Base-by-base conservation (phyloP, 2,797 vertebrate genomes). In the Xiphorhynchus erythropygius region DNA sequence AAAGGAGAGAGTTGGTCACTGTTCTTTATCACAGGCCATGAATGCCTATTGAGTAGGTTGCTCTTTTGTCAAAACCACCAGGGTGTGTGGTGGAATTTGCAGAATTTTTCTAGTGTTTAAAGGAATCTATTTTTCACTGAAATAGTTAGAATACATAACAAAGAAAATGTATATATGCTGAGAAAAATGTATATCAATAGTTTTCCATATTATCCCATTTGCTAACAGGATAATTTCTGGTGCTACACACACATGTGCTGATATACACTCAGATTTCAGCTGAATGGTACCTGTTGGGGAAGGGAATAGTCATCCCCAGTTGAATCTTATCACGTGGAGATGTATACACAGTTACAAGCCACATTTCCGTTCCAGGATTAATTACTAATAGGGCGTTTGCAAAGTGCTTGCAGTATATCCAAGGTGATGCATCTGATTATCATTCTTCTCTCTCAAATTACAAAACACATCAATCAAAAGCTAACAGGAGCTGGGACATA, bases 401-500 rank as follows among this genome's bases (percentile, higher is more conserved):
- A 56, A 14, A 13, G 59, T 32, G 25, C 64, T 56, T 74, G 49
- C 73, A 46, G 3, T 42, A 41, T 53, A 78, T 35, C 88, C 24
- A 46, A 86, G 47, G 76, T 42, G 71, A 64, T 70, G 56, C 5
- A 2, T 83, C 76, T 11, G 2, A 21, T 93, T 83, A 77, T 60
- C 27, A 13, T 83, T 84, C 78, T 70, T 69, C 85, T 79, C 56
- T 81, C 87, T 90, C 55, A 49, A 39, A 93, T 78, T 89, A 81
- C 93, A 91, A 86, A 93, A 68, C 46, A 30, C 17, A 75, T 87
- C 91, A 89, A 67, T 84, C 91, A 94, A 64, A 90, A 82, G 67
- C 74, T 57, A 84, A 35, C 24, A 49, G 67, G 91, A 95, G 70
- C 62, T 50, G 67, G 57, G 78, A 69, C 94, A 91, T 69, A 84